These are phyloP conservation scores for Drosophila falleni DNA, from an alignment of 2,888 invertebrate species.

Conservation along the genomic window DNA sequence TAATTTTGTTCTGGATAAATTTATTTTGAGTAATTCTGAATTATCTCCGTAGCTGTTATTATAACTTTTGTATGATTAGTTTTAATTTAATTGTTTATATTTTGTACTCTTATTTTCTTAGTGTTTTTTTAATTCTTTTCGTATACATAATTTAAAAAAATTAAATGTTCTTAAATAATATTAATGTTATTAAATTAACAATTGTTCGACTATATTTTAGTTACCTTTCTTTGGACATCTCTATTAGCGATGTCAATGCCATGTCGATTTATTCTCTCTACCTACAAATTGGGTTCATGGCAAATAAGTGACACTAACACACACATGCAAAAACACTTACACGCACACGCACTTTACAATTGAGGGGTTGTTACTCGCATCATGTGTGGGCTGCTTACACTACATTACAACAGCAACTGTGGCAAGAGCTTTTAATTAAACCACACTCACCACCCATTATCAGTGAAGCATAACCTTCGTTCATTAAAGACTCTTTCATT, in stretches of 20 bases:
- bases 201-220: neutral
- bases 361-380: conserved; percentile 36
- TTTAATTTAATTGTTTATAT: no score
- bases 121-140: neutral
- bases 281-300: conserved; percentile 73
- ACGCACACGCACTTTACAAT: conserved; percentile 56
- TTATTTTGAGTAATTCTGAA: no score
- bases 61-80: no score
- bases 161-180: neutral
- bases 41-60: no score
- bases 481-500: neutral
- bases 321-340: conserved; percentile 41
- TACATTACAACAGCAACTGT: conserved; percentile 30
- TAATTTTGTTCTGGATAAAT: no score
- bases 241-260: conserved; percentile 61
- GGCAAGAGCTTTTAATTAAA: conserved; percentile 69
- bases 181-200: neutral
- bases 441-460: conserved; percentile 53
- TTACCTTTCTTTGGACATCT: conserved; percentile 15
- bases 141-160: no score
- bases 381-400: conserved; percentile 32
- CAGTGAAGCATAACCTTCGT: conserved; percentile 32
- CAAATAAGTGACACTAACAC: conserved; percentile 49
- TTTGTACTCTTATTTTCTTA: neutral
- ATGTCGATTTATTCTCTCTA: conserved; percentile 37